Percentiles rank a stretch among this genome's conserved stretches.
Evolutionary conservation across 2,888 invertebrate genomes (phyloP).

Genomic region (Archips crataeganus): DNA sequence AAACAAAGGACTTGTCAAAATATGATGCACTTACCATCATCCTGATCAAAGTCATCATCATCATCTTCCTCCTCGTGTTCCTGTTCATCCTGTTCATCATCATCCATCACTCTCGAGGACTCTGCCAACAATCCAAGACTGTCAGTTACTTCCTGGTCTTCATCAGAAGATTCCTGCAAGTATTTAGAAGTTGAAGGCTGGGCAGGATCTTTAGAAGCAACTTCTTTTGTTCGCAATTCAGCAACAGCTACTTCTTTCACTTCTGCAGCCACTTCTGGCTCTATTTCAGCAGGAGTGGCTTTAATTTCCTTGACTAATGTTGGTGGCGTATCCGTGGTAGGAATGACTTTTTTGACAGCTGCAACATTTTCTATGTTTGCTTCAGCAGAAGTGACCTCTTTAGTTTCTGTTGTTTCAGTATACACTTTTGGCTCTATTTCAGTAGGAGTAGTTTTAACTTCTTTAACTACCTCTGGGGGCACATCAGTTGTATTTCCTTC

Average conservation of each 20-base stretch:
- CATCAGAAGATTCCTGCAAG: conserved; percentile 43
- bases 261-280: background rate
- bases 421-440: too few relatives aligned
- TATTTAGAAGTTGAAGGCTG: conserved; percentile 30
- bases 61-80: conserved; percentile 65
- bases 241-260: background rate
- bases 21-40: conserved; percentile 54
- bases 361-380: background rate
- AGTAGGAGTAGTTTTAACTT: too few relatives aligned
- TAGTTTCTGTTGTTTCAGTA: too few relatives aligned
- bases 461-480: background rate
- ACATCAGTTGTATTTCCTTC: background rate
- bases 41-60: conserved; percentile 55
- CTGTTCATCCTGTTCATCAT: conserved; percentile 66
- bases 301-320: background rate
- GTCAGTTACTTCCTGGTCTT: conserved; percentile 63
- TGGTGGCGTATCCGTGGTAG: background rate
- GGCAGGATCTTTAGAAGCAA: background rate
- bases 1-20: too few relatives aligned
- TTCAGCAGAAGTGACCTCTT: background rate
- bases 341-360: background rate
- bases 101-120: conserved; percentile 66
- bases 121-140: conserved; percentile 76
- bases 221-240: background rate
- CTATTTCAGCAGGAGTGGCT: too few relatives aligned